Evolutionary conservation across 2,797 vertebrate genomes (phyloP).

Genomic region (Chelon labrosus): DNA sequence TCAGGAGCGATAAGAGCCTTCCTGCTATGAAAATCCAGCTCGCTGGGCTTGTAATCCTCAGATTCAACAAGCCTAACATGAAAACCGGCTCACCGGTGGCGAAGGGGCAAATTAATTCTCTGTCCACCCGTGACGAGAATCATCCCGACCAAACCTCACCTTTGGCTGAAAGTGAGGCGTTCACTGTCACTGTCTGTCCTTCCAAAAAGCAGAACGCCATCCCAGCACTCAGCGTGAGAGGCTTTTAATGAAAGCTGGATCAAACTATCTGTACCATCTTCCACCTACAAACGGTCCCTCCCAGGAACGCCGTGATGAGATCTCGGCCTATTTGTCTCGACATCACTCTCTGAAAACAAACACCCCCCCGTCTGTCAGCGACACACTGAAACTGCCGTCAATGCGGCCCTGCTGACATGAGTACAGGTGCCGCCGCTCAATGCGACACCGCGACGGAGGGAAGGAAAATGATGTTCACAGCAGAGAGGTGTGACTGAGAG

Average conservation of each 20-base stretch:
- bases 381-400: constrained; percentile 66
- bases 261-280: constrained; percentile 39
- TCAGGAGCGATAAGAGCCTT: neutral
- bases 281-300: constrained; percentile 57
- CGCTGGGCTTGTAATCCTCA: constrained; percentile 39
- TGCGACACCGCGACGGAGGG: neutral
- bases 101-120: constrained; percentile 60
- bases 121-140: constrained; percentile 30
- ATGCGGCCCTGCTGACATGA: constrained; percentile 39
- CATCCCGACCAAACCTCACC: constrained; percentile 28
- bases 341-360: constrained; percentile 78
- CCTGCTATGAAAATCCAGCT: constrained; percentile 38
- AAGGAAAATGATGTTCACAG: constrained; percentile 10
- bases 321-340: constrained; percentile 75
- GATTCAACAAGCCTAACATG: constrained; percentile 51
- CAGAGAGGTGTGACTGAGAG: neutral
- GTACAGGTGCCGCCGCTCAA: constrained; percentile 33
- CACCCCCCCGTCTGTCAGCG: constrained; percentile 67
- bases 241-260: constrained; percentile 69
- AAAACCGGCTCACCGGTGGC: constrained; percentile 36
- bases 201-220: constrained; percentile 41
- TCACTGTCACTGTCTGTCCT: constrained; percentile 20
- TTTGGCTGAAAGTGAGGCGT: constrained; percentile 26
- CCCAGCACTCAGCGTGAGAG: constrained; percentile 47
- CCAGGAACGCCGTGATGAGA: constrained; percentile 70